Evolutionary conservation across 2,888 invertebrate species (phyloP).

Genomic region (Pegoplata infirma): DNA sequence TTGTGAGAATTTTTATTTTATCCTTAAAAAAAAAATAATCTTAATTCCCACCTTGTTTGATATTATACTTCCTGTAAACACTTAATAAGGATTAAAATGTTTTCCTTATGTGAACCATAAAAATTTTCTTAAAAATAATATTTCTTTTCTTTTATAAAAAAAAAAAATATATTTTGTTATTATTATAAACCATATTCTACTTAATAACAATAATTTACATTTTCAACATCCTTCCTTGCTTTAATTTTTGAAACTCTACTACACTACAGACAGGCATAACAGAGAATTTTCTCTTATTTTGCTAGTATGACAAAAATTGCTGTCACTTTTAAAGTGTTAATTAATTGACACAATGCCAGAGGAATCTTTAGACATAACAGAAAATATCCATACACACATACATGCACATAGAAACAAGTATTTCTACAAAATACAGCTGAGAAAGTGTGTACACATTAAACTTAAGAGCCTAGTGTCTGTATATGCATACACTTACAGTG

Average conservation of each 20-base stretch:
- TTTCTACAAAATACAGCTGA: not conserved
- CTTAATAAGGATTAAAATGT: conserved; percentile 31
- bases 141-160: too few species aligned
- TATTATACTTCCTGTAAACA: conserved; percentile 18
- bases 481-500: not conserved
- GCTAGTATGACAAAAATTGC: conserved; percentile 9
- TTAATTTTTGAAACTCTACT: not conserved
- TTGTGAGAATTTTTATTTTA: too few species aligned
- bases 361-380: conserved; percentile 9
- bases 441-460: too few species aligned
- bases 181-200: conserved; percentile 8
- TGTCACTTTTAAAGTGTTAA: conserved; percentile 44
- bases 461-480: not conserved
- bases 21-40: too few species aligned
- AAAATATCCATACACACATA: not conserved
- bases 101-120: not conserved
- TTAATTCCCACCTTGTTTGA: conserved; percentile 4
- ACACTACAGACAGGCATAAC: not conserved
- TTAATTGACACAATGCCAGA: conserved; percentile 42
- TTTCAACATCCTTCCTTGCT: conserved; percentile 9
- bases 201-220: conserved; percentile 42
- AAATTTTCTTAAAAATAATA: not conserved
- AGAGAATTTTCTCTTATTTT: not conserved
- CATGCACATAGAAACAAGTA: not conserved
- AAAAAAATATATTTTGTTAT: not conserved